A percentile compares a stretch with the other conserved stretches of the same genome.
Evolutionary conservation across 2,113 vertebrate species (phyloP).

Genomic region (Speoplatyrhinus poulsoni): DNA sequence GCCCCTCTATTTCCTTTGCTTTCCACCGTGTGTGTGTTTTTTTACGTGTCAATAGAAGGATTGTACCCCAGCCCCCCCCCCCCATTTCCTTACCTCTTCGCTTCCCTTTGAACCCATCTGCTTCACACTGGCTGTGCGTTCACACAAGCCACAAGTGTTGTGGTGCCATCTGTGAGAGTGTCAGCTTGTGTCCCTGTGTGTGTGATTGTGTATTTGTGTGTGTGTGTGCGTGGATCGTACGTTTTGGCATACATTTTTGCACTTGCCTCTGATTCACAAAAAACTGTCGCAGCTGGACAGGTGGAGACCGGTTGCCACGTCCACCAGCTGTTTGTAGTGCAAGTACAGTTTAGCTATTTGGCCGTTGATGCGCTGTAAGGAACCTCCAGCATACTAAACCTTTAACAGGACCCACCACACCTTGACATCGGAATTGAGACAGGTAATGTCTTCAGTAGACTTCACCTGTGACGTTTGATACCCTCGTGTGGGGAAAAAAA

Average conservation of each 20-base stretch:
- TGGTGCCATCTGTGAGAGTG: slow-evolving; percentile 66
- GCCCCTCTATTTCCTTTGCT: slow-evolving; percentile 1
- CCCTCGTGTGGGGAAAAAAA: neutral
- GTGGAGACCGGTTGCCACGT: neutral
- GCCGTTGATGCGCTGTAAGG: neutral
- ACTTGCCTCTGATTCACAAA: slow-evolving; percentile 2
- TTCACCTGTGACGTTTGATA: slow-evolving; percentile 14
- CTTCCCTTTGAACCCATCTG: slow-evolving; percentile 68
- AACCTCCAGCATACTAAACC: neutral
- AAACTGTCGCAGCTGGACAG: slow-evolving; percentile 7
- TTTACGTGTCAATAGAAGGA: slow-evolving; percentile 6
- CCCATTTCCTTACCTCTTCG: slow-evolving; percentile 38
- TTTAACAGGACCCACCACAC: neutral
- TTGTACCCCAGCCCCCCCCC: slow-evolving; percentile 17
- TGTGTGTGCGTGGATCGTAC: neutral
- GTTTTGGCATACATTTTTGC: slow-evolving; percentile 12
- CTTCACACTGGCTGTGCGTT: slow-evolving; percentile 65
- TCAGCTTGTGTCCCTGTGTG: slow-evolving; percentile 28
- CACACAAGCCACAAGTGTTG: slow-evolving; percentile 61
- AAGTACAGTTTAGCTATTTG: too few relatives aligned
- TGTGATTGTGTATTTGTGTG: neutral
- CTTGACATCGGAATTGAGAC: slow-evolving; percentile 6
- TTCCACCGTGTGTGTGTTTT: slow-evolving; percentile 18
- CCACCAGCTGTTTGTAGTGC: neutral
- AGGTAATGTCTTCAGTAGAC: neutral